Evolutionary conservation across 1,140 invertebrate species (phyloP).

Genomic region (Portunus trituberculatus): DNA sequence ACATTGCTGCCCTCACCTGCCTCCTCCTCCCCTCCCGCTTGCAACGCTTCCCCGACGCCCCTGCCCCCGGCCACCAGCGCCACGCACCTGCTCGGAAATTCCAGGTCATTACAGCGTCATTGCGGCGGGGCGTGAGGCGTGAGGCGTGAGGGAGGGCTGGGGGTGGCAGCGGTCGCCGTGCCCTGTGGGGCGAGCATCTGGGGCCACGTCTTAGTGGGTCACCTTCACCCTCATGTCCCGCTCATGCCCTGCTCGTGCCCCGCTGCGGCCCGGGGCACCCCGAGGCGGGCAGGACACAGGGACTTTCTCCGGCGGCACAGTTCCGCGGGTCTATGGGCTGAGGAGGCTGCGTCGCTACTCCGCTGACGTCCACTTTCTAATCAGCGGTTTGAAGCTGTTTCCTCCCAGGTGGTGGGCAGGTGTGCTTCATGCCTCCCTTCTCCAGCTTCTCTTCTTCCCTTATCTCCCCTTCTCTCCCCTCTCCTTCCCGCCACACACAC

Average conservation of each 20-base stretch:
- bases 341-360: not conserved
- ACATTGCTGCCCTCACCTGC: not conserved
- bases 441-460: too few species aligned
- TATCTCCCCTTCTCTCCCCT: too few species aligned
- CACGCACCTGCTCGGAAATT: slow-evolving; percentile 50
- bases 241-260: not conserved
- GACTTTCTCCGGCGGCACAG: not conserved
- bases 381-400: not conserved
- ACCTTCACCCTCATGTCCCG: slow-evolving; percentile 15
- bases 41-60: not conserved
- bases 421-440: not conserved
- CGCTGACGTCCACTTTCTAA: slow-evolving; percentile 2
- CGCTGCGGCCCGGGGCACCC: not conserved
- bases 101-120: slow-evolving; percentile 32
- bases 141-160: too few species aligned
- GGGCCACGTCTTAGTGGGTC: not conserved
- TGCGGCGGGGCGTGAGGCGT: not conserved
- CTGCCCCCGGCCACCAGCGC: not conserved
- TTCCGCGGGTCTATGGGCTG: not conserved
- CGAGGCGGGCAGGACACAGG: not conserved
- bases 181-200: not conserved
- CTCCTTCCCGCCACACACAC: too few species aligned
- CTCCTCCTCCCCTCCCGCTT: not conserved
- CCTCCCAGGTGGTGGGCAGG: not conserved
- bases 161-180: not conserved